Conservation (phyloP, 53 echinoderm and acorn worm genomes). For the Temnopleurus reevesii region DNA sequence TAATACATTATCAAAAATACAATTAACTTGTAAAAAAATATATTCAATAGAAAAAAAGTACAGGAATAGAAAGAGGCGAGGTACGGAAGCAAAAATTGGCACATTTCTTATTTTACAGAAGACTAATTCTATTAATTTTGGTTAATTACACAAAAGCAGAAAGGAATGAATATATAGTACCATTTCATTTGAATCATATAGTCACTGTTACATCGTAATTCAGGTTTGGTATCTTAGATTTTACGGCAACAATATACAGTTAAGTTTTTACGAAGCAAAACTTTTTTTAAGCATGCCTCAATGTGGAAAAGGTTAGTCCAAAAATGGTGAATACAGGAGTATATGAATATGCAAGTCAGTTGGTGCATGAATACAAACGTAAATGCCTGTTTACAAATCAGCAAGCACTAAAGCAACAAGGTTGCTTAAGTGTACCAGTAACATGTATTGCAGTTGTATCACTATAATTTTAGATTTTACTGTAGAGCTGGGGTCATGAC, state of each 20-base stretch:
- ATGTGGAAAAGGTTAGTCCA: neutral
- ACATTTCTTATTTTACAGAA: neutral
- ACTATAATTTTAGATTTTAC: too few species aligned
- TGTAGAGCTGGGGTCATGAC: too few species aligned
- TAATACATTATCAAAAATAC: constrained; percentile 11
- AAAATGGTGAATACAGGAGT: neutral
- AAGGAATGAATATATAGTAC: neutral
- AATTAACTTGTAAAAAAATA: neutral
- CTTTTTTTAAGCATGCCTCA: too few species aligned
- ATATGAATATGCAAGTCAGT: neutral
- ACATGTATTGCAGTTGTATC: too few species aligned
- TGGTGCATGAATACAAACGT: neutral
- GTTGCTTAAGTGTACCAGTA: too few species aligned
- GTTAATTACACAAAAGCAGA: neutral
- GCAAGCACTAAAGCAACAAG: too few species aligned
- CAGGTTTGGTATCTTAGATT: too few species aligned
- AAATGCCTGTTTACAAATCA: neutral
- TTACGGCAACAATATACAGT: too few species aligned
- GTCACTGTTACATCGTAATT: too few species aligned
- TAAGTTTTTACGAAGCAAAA: too few species aligned
- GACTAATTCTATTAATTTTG: neutral
- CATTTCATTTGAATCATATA: neutral
- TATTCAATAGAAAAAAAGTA: neutral
- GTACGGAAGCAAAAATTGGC: neutral
- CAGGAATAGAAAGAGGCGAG: neutral